Base-by-base conservation (phyloP, 2,888 invertebrate genomes). In the Drosophila subquinaria region DNA sequence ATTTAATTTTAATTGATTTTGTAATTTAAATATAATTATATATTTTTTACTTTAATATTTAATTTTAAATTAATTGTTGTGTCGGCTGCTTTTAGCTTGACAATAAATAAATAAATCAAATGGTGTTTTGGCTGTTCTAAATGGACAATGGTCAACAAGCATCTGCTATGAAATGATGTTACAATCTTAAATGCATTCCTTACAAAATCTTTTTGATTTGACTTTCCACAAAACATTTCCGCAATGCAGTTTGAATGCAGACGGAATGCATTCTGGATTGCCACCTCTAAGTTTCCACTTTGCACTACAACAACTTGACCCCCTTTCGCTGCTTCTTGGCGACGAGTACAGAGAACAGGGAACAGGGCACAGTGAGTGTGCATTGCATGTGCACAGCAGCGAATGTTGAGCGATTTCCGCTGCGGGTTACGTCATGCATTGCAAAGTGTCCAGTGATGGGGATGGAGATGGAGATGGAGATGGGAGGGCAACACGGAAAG, bases 391-490 rank as follows among this genome's bases (percentile, higher is more conserved):
- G 65, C 68, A 63, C 56, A 52, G 64, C 61, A 47, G 62, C 69
- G 75, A 79, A 73, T 69, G 71, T 76, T 70, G 82, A 75, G 80
- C 80, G 72, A 82, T 74, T 84, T 88, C 83, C 88, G 88, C 69
- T 71, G 73, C 64, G 69, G 78, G 78, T 85, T 88, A 81, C 84
- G 88, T 88, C 88, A 88, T 88, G 86, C 85, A 69, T 73, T 57
- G 73, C 73, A 59, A 51, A 64, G 66, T 71, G 76, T 45, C 65
- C 59, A 59, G 61, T 48, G 15, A 17, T 17, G 13, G 35, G 38
- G 47, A 40, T n/a, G 36, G 23, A 13, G 11, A 11, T 27, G 27
- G 27, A 6, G 5, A 5, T 5, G 13, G 35, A 38, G 47, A 30
- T 10, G 36, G 13, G 11, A 11, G 30, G 2, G 15, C 13, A 4